Evolutionary conservation across 2,888 invertebrate genomes (phyloP).

Genomic region (Papilio protenor): DNA sequence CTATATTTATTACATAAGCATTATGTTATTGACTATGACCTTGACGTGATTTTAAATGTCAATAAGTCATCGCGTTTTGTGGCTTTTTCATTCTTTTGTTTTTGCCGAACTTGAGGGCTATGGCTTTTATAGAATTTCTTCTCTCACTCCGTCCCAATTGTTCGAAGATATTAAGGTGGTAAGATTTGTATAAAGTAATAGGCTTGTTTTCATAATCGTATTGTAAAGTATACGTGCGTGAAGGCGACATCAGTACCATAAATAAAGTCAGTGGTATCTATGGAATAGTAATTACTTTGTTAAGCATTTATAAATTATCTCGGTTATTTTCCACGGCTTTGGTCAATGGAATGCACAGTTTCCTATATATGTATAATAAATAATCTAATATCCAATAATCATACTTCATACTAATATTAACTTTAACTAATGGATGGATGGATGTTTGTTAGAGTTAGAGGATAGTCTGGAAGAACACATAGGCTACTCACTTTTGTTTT

Average conservation of each 20-base stretch:
- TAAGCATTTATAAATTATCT: constrained; percentile 35
- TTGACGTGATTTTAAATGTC: not conserved
- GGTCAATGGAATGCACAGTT: constrained; percentile 8
- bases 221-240: constrained; percentile 6
- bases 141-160: not conserved
- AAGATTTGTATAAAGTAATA: not conserved
- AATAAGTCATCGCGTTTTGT: not conserved
- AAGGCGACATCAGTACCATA: constrained; percentile 34
- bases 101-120: not conserved
- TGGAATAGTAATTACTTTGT: constrained; percentile 40
- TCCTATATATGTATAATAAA: not conserved
- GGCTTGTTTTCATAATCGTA: not conserved
- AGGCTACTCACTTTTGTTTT: no score
- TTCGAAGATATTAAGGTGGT: not conserved
- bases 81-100: constrained; percentile 7
- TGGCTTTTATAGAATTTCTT: not conserved
- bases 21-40: not conserved
- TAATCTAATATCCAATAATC: not conserved
- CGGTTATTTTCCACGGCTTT: constrained; percentile 34
- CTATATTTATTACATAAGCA: not conserved
- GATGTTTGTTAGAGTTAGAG: no score
- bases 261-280: constrained; percentile 20
- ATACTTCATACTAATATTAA: no score
- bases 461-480: no score
- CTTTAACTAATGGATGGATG: no score